Evolutionary conservation across 2,888 invertebrate species (phyloP).

Genomic region (Agonopterix arenella): DNA sequence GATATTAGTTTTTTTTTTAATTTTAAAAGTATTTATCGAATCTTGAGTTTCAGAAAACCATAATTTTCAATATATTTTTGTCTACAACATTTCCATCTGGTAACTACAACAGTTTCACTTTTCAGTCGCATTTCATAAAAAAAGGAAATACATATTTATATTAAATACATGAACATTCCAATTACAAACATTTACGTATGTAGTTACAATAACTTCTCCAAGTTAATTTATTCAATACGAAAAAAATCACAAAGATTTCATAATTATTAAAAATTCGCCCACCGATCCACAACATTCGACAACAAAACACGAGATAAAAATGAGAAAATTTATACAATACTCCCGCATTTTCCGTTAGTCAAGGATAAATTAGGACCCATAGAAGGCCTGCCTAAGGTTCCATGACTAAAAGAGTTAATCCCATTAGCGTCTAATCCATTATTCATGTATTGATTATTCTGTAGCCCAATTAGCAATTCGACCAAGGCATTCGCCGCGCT

Average conservation of each 20-base stretch:
- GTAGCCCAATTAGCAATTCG: conserved; percentile 60
- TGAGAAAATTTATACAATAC: conserved; percentile 44
- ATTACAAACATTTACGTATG: conserved; percentile 17
- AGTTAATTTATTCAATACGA: too few relatives aligned
- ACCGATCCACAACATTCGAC: too few relatives aligned
- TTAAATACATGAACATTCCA: conserved; percentile 1
- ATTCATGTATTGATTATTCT: conserved; percentile 67
- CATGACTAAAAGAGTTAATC: conserved; percentile 33
- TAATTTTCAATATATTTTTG: too few relatives aligned
- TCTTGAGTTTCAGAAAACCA: too few relatives aligned
- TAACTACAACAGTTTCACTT: conserved; percentile 31
- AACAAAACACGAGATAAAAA: too few relatives aligned
- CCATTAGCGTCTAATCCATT: conserved; percentile 43
- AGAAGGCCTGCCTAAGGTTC: conserved; percentile 45
- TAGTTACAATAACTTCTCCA: not conserved
- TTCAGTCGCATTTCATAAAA: conserved; percentile 17
- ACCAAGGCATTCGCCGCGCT: conserved; percentile 64
- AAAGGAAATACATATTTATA: not conserved
- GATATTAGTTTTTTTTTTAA: too few relatives aligned
- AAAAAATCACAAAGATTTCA: too few relatives aligned
- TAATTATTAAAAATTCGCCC: too few relatives aligned
- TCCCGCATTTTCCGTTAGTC: conserved; percentile 66
- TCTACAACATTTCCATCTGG: conserved; percentile 11
- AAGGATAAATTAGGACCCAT: conserved; percentile 52
- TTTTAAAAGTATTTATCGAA: too few relatives aligned